Percentiles rank a stretch among this genome's conserved stretches.
Conservation (phyloP, 1,140 invertebrate genomes). For the Drosophila busckii region DNA sequence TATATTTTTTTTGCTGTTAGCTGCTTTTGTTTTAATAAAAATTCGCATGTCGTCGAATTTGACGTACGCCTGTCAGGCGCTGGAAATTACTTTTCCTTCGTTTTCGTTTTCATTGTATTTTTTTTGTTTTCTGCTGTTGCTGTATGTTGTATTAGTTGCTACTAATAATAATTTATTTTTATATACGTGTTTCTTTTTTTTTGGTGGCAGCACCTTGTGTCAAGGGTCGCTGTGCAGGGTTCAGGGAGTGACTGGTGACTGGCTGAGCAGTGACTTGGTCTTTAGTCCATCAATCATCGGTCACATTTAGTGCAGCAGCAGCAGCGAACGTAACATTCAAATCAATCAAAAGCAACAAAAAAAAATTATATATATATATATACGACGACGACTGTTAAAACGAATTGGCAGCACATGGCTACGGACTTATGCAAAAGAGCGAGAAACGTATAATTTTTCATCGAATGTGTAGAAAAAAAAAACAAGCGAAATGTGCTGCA, state of each 20-base stretch:
- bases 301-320: slow-evolving; percentile 52
- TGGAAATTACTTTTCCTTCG: slow-evolving; percentile 51
- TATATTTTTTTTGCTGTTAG: too few relatives aligned
- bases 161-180: slow-evolving; percentile 32
- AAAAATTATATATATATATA: too few relatives aligned
- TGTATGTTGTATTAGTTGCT: slow-evolving; percentile 23
- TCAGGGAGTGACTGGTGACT: background rate
- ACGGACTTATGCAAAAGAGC: slow-evolving; percentile 49
- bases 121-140: slow-evolving; percentile 6
- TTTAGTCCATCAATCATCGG: slow-evolving; percentile 75
- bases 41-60: slow-evolving; percentile 72
- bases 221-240: slow-evolving; percentile 20
- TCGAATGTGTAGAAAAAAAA: slow-evolving; percentile 52
- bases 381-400: slow-evolving; percentile 38
- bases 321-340: slow-evolving; percentile 71
- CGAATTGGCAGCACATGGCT: slow-evolving; percentile 32
- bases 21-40: slow-evolving; percentile 50
- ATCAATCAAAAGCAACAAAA: slow-evolving; percentile 78
- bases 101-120: slow-evolving; percentile 2
- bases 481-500: slow-evolving; percentile 27
- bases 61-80: slow-evolving; percentile 62
- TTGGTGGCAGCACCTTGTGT: slow-evolving; percentile 20
- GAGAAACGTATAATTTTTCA: slow-evolving; percentile 55
- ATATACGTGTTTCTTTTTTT: slow-evolving; percentile 10
- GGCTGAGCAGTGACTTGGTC: slow-evolving; percentile 34